Conservation (phyloP, 2,888 invertebrate species). For the Lymantria dispar region DNA sequence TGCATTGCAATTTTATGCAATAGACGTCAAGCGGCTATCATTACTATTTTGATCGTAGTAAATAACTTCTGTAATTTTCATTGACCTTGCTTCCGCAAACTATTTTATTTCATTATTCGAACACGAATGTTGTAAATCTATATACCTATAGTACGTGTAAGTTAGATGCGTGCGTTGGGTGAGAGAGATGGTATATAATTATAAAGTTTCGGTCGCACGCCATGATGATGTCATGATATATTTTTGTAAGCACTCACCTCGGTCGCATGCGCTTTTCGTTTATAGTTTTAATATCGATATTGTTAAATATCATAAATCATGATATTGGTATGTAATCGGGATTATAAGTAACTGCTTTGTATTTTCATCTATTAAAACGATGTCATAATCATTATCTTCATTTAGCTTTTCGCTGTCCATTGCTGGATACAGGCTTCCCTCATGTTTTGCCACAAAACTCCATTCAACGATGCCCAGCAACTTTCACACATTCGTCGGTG, state of each 20-base stretch:
- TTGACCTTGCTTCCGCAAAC: constrained; percentile 28
- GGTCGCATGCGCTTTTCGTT: constrained; percentile 64
- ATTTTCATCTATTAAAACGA: too few species aligned
- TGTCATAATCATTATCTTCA: too few species aligned
- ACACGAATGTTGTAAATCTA: constrained; percentile 70
- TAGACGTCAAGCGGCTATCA: too few species aligned
- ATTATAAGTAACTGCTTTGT: too few species aligned
- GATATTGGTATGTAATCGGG: too few species aligned
- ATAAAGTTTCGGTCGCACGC: constrained; percentile 60
- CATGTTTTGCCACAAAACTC: too few species aligned
- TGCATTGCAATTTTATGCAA: too few species aligned
- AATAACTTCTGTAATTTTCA: constrained; percentile 19
- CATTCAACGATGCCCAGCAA: too few species aligned
- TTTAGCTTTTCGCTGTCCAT: too few species aligned
- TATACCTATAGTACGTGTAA: constrained; percentile 46
- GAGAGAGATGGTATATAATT: constrained; percentile 24
- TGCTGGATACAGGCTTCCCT: too few species aligned
- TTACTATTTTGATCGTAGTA: constrained; percentile 1
- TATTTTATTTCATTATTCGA: constrained; percentile 34
- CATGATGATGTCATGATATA: constrained; percentile 81
- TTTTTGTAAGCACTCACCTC: constrained; percentile 70
- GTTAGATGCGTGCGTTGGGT: constrained; percentile 59
- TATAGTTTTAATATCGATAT: constrained; percentile 61
- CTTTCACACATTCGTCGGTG: too few species aligned
- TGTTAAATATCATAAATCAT: constrained; percentile 34